Percentiles rank a stretch among this genome's conserved stretches.
Conservation (phyloP, 2,888 invertebrate species). For the Luffia ferchaultella region DNA sequence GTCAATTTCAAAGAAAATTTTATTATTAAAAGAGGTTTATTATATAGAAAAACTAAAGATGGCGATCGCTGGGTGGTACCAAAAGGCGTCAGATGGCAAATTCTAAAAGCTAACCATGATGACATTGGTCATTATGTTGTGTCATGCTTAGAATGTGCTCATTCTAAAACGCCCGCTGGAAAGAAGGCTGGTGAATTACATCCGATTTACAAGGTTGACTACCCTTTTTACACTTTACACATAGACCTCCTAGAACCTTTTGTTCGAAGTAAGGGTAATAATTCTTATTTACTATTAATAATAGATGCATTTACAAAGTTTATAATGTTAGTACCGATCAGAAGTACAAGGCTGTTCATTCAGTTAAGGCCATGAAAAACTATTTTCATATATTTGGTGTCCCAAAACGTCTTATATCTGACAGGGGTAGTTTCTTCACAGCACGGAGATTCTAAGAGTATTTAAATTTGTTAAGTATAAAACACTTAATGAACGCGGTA, state of each 20-base stretch:
- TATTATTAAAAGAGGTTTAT: background rate
- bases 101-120: conserved; percentile 18
- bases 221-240: background rate
- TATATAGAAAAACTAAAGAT: conserved; percentile 10
- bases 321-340: background rate
- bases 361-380: background rate
- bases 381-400: background rate
- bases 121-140: conserved; percentile 21
- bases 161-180: conserved; percentile 9
- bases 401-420: background rate
- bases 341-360: conserved; percentile 1
- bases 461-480: background rate
- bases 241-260: background rate
- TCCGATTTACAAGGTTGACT: background rate
- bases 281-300: background rate
- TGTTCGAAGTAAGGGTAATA: background rate
- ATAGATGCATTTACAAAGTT: background rate
- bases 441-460: background rate
- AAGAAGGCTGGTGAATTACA: conserved; percentile 13
- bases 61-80: conserved; percentile 19
- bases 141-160: conserved; percentile 16
- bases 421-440: background rate
- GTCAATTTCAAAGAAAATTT: conserved; percentile 4
- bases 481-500: background rate
- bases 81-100: conserved; percentile 17